Conservation (phyloP, 2,113 vertebrate genomes). For the Aegotheles bennettii region DNA sequence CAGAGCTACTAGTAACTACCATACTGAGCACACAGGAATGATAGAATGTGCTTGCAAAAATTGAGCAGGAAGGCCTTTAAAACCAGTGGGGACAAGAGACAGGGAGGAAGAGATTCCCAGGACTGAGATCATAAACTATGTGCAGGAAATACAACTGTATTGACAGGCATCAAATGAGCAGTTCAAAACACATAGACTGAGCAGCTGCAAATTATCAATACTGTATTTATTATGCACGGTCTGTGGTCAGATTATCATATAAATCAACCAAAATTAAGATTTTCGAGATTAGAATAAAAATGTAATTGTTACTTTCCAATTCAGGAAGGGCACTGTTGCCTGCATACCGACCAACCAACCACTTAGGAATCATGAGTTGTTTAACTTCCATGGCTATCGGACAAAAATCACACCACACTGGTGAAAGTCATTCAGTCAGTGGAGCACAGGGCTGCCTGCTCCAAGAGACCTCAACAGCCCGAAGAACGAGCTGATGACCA, state of each 20-base stretch:
- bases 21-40: neutral
- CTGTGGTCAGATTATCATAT: neutral
- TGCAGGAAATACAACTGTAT: neutral
- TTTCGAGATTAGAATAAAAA: neutral
- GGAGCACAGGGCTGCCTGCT: neutral
- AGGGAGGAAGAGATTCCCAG: neutral
- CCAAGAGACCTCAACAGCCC: neutral
- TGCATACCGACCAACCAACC: neutral
- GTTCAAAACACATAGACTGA: neutral
- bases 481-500: neutral
- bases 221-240: neutral
- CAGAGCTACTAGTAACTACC: accelerated
- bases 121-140: neutral
- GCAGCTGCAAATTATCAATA: neutral
- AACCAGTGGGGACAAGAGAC: no score
- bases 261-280: neutral
- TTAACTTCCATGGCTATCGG: neutral
- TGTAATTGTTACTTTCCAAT: neutral
- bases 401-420: neutral
- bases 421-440: neutral
- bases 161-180: neutral
- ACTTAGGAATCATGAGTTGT: neutral
- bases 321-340: neutral
- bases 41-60: neutral
- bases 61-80: neutral